Evolutionary conservation across 2,113 vertebrate genomes (phyloP).

Genomic region (Rhipidura dahli): DNA sequence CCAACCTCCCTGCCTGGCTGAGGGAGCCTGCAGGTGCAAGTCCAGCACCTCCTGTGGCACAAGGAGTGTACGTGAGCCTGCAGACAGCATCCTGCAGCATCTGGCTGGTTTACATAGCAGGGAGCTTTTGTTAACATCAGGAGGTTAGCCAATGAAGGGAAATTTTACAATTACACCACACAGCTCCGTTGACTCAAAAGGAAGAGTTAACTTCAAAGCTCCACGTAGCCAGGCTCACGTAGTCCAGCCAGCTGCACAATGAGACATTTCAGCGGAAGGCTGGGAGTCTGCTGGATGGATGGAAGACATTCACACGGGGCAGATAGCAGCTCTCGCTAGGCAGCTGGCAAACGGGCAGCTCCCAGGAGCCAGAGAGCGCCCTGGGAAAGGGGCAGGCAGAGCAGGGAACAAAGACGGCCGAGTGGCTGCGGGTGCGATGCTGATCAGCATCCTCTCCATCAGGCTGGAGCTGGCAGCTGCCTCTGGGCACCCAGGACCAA

Average conservation of each 20-base stretch:
- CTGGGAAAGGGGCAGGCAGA: constrained; percentile 43
- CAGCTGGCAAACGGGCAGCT: constrained; percentile 50
- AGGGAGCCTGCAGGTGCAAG: not conserved
- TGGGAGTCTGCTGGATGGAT: constrained; percentile 32
- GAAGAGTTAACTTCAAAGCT: constrained; percentile 63
- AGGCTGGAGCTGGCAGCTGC: constrained; percentile 28
- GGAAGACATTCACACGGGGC: not conserved
- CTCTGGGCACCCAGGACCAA: not conserved
- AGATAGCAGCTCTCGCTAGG: constrained; percentile 36
- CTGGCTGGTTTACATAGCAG: constrained; percentile 30
- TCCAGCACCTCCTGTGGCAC: not conserved
- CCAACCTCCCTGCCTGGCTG: not conserved
- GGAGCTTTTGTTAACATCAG: constrained; percentile 59
- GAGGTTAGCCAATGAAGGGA: constrained; percentile 29
- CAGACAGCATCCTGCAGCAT: constrained; percentile 15
- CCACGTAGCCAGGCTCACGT: constrained; percentile 47
- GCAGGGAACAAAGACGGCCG: constrained; percentile 20
- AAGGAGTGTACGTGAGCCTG: constrained; percentile 15
- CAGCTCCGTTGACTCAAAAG: constrained; percentile 52
- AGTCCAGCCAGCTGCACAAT: constrained; percentile 54
- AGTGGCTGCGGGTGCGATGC: not conserved
- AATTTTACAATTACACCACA: constrained; percentile 64
- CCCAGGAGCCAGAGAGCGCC: not conserved
- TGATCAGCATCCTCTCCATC: not conserved
- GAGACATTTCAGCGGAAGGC: constrained; percentile 1